Evolutionary conservation across 2,797 vertebrate genomes (phyloP), one percentile per base, ranked within the genome.

Genomic region (Podarcis lilfordi): DNA sequence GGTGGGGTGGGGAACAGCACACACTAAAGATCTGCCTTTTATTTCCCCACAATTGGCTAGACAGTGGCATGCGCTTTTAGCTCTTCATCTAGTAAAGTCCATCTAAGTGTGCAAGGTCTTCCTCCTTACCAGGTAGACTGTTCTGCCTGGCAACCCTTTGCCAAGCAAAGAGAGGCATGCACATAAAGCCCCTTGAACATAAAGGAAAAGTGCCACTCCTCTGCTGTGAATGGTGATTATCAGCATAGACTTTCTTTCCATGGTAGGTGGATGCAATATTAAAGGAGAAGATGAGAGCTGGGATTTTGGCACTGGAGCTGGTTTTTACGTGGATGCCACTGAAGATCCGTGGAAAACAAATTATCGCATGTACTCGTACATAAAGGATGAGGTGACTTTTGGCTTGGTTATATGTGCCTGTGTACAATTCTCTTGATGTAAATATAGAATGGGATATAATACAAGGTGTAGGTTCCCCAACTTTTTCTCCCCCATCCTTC

Each of bases 281-380:
- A 97, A 98, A 93, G 99, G 99, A 19, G 99, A 99, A 95, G 98
- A 99, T 1, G 98, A 99, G 74, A 98, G 96, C 96, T 99, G 98
- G 99, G 99, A 99, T 92, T 99, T 99, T 23, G 99, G 99, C 80
- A 98, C 98, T 0, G 98, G 99, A 69, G 99, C 99, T 35, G 98
- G 99, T 13, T 99, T 99, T 96, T 99, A 99, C 9, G 97, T 99
- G 15, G 96, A 99, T 86, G 97, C 98, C 89, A 98, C 98, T 19
- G 96, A 99, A 95, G 98, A 99, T 0, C 98, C 98, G 17, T 99
- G 99, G 99, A 99, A 98, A 94, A 97, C 94, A 29, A 99, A 99
- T 96, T 99, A 99, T 85, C 97, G 98, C 94, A 99, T 99, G 99
- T 99, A 99, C 93, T 97, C 98, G 2, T 99, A 99, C 2, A 3